Conservation (phyloP, 2,797 vertebrate species). For the Rhincodon typus region DNA sequence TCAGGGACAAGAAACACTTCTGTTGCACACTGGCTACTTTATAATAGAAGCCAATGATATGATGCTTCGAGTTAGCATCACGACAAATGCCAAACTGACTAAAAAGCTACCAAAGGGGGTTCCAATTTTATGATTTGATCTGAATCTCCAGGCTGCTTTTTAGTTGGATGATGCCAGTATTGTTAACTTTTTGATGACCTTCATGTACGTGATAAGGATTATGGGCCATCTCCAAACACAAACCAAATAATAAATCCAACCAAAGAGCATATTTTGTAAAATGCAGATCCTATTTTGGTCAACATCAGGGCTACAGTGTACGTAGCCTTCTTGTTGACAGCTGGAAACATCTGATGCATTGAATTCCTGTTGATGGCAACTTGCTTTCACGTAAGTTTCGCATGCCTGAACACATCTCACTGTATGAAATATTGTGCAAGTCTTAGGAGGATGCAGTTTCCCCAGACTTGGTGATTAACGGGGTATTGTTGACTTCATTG, state of each 20-base stretch:
- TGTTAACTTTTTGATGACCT: neutral
- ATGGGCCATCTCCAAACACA: neutral
- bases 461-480: neutral
- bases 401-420: neutral
- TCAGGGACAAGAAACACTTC: neutral
- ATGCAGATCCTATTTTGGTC: neutral
- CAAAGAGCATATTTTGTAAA: neutral
- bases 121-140: neutral
- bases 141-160: neutral
- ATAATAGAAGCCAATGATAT: neutral
- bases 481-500: neutral
- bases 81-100: neutral
- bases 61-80: neutral
- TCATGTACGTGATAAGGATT: neutral
- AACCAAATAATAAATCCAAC: neutral
- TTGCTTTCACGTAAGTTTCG: no score
- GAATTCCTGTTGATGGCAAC: constrained; percentile 25
- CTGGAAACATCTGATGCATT: neutral
- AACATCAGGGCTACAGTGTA: neutral
- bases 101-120: neutral
- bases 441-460: neutral
- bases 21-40: neutral
- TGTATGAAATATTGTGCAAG: neutral
- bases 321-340: neutral
- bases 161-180: neutral